phyloP scores from a whole-genome alignment of 2,888 invertebrate species.

The Eulithis prunata region DNA sequence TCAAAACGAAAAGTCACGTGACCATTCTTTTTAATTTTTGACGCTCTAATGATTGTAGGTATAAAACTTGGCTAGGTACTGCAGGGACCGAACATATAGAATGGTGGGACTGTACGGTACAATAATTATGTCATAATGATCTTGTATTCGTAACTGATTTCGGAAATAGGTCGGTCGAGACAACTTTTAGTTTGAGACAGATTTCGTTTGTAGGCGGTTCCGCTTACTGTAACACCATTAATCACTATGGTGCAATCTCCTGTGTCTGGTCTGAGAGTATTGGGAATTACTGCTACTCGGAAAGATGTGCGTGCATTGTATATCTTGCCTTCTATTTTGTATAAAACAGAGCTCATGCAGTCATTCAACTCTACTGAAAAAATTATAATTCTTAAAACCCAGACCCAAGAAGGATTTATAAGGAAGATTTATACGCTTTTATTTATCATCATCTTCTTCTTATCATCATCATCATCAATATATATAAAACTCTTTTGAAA shows the following conservation, averaged over 20 bases:
- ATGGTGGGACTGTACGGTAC: slow-evolving; percentile 51
- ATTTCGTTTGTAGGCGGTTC: slow-evolving; percentile 15
- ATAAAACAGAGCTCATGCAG: slow-evolving; percentile 2
- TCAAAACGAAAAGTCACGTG: too few relatives aligned
- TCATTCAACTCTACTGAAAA: background rate
- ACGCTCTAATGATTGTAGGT: too few relatives aligned
- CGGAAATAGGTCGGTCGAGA: slow-evolving; percentile 25
- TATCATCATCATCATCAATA: too few relatives aligned
- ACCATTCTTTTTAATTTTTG: too few relatives aligned
- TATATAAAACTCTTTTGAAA: too few relatives aligned
- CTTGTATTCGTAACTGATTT: slow-evolving; percentile 46
- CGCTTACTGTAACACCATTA: slow-evolving; percentile 18
- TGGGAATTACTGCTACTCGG: slow-evolving; percentile 1
- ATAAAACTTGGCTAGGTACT: too few relatives aligned
- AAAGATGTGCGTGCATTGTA: background rate
- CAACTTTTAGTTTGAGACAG: slow-evolving; percentile 13
- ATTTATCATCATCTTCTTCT: too few relatives aligned
- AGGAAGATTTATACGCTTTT: too few relatives aligned
- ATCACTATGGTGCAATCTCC: slow-evolving; percentile 21
- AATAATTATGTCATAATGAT: slow-evolving; percentile 62
- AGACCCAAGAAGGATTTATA: too few relatives aligned
- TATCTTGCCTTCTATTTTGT: background rate
- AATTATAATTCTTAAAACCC: background rate
- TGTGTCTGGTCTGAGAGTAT: slow-evolving; percentile 7
- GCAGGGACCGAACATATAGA: too few relatives aligned